Evolutionary conservation across 2,113 vertebrate species (phyloP), one percentile per base, ranked within the genome.

Genomic region (Acanthisitta chloris): DNA sequence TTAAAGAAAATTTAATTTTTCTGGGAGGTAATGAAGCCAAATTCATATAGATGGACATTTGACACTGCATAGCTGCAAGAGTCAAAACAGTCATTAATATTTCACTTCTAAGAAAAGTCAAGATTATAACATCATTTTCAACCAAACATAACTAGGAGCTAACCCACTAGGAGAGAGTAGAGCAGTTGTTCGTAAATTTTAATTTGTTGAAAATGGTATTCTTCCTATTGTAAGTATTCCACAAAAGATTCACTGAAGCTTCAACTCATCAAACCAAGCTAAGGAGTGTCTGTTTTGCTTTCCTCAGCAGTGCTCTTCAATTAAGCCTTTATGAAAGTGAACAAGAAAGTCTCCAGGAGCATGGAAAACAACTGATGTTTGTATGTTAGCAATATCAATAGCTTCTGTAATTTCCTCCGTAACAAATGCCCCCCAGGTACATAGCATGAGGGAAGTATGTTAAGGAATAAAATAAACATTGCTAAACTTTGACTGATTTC

Each of bases 31-130:
- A 92, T 91, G 77, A 94, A 93, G 36, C 31, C 71, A 86, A 64
- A n/a, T 74, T 74, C 17, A 46, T 88, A 97, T 81, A 81, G 71
- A 88, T 89, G 71, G 90, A 64, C 86, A 80, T 95, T 96, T 92
- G 94, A 94, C 48, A 36, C 25, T 80, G 18, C 15, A 25, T 61
- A 73, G 10, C 17, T 58, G 14, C 38, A 94, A 88, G n/a, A 94
- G 49, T 21, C 9, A 25, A 94, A 94, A 57, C n/a, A 51, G 36
- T 73, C 17, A 2, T 85, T 80, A 71, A 29, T 91, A 79, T 91
- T 94, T 88, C 79, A 93, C 36, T 92, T 92, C 89, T 72, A 92
- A 92, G 15, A 92, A 61, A 96, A 96, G 17, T 74, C 80, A 81
- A 74, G 83, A 86, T 92, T 93, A 92, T 88, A 92, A 94, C 38